phyloP scores from a whole-genome alignment of 2,113 vertebrate species.

The Synodontis membranacea region DNA sequence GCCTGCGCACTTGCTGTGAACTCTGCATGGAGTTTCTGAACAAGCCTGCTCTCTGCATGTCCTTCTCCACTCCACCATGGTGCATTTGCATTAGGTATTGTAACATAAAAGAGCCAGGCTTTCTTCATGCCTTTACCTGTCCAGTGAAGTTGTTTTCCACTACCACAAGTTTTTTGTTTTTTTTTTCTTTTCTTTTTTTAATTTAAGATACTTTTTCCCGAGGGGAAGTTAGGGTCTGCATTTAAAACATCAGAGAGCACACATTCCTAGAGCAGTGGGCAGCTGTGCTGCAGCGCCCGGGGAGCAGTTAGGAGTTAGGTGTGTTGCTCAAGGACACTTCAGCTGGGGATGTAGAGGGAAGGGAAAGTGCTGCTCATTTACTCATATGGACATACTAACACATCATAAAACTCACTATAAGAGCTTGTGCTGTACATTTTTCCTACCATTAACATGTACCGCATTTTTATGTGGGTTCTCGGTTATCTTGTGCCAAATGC shows the following conservation, averaged over 20 bases:
- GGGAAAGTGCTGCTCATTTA: too few relatives aligned
- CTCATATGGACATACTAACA: neutral
- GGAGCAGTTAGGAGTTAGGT: too few relatives aligned
- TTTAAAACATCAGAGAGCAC: too few relatives aligned
- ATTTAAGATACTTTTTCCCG: too few relatives aligned
- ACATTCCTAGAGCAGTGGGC: too few relatives aligned
- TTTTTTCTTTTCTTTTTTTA: too few relatives aligned
- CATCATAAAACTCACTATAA: slow-evolving; percentile 21
- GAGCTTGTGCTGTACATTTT: slow-evolving; percentile 7
- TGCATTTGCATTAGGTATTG: slow-evolving; percentile 23
- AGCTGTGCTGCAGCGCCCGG: too few relatives aligned
- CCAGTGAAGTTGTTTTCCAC: neutral
- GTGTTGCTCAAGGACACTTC: too few relatives aligned
- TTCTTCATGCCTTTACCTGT: neutral
- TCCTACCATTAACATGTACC: neutral
- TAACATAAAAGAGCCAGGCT: neutral
- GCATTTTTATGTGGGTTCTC: neutral
- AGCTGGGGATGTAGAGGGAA: too few relatives aligned
- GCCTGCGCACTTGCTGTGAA: slow-evolving; percentile 41
- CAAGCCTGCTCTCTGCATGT: slow-evolving; percentile 43
- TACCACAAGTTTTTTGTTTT: too few relatives aligned
- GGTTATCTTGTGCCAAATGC: neutral
- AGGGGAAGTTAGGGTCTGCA: too few relatives aligned
- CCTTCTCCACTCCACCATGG: neutral
- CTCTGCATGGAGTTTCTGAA: slow-evolving; percentile 45